These are phyloP conservation scores for Zaprionus taronus DNA, from an alignment of 1,140 invertebrate genomes.

Conservation along the genomic window DNA sequence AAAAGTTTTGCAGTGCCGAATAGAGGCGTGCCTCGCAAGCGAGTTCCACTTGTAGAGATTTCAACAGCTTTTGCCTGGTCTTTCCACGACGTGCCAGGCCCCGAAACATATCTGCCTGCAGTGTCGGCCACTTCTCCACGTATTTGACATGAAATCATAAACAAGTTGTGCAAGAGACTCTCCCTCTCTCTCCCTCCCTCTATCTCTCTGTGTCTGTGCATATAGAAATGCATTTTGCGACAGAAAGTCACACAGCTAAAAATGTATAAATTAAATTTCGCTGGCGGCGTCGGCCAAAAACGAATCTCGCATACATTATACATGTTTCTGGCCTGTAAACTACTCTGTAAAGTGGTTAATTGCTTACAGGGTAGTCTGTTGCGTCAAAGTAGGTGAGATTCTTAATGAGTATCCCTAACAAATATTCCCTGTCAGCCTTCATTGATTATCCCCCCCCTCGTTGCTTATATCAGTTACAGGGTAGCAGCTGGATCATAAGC, in stretches of 20 bases:
- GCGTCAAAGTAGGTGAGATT: neutral
- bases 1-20: constrained; percentile 73
- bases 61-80: constrained; percentile 54
- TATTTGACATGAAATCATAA: constrained; percentile 81
- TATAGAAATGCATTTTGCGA: constrained; percentile 69
- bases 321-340: constrained; percentile 4
- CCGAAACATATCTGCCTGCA: neutral
- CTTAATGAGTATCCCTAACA: neutral
- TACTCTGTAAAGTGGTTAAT: neutral
- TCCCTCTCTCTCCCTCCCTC: constrained; percentile 36
- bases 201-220: constrained; percentile 34
- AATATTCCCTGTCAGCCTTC: neutral
- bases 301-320: constrained; percentile 30
- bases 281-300: constrained; percentile 55
- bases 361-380: neutral
- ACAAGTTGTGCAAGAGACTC: constrained; percentile 69
- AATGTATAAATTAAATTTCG: constrained; percentile 79
- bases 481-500: neutral
- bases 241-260: constrained; percentile 67
- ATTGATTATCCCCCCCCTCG: neutral
- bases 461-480: neutral
- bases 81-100: constrained; percentile 14
- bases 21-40: constrained; percentile 49
- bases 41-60: constrained; percentile 66
- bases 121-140: constrained; percentile 62